Evolutionary conservation across 2,888 invertebrate genomes (phyloP), one percentile per base, ranked within the genome.

Genomic region (Coleophora deauratella): DNA sequence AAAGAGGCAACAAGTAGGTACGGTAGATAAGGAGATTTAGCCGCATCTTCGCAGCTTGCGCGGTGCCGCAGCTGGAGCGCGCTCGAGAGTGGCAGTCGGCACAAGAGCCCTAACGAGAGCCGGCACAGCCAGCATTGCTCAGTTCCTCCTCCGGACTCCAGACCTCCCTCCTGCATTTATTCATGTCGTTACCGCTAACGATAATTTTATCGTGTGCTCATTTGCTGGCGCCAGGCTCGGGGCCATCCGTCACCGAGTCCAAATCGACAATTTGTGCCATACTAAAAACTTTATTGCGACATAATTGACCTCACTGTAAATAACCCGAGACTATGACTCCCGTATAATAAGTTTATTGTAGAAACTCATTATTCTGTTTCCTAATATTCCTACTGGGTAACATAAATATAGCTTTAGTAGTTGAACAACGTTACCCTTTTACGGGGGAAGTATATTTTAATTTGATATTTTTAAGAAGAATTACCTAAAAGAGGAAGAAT

Each of bases 141-240:
- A 59, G 59, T 59, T 56, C 56, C 56, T 51, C 58, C 66, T 64
- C 65, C 31, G 9, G 64, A 59, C 54, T 68, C 66, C 69, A 64
- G 69, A 71, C 74, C 75, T 68, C 80, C 79, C 81, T 85, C 78
- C 74, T 86, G 82, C 86, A 86, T 86, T 86, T 86, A 86, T 86
- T 86, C 86, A 86, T 86, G 85, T 86, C 86, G 86, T 86, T 86
- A 86, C 84, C 72, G 77, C 84, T 86, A 86, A 86, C 85, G 86
- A 85, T 86, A 85, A 86, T 86, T 86, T 86, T 86, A 86, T 86
- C 85, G 85, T 80, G 81, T 84, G 85, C 86, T 86, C 85, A 86
- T 86, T 86, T 85, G 79, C 73, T 71, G 82, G 77, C 82, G 78
- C 78, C 80, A 75, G 78, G 67, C 74, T 76, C 76, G 73, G 71